phyloP scores from a whole-genome alignment of 1,140 invertebrate genomes.

The Dysdera silvatica region DNA sequence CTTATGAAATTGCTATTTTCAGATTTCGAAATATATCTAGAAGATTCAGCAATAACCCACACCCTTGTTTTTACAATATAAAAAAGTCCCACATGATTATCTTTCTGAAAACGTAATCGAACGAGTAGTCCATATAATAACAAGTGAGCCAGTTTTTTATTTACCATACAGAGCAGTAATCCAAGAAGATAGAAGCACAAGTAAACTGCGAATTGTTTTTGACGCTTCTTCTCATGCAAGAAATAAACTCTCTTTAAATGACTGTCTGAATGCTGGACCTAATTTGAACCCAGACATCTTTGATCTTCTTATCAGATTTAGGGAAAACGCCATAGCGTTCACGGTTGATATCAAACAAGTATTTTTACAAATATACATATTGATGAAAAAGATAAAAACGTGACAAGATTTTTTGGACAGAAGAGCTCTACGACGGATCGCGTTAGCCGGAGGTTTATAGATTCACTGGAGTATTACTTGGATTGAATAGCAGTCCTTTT shows the following conservation, averaged over 20 bases:
- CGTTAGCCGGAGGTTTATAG: not conserved
- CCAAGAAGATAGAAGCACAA: slow-evolving; percentile 11
- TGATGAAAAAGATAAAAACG: not conserved
- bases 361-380: not conserved
- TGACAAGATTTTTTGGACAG: slow-evolving; percentile 5
- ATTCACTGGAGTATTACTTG: not conserved
- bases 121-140: not conserved
- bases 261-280: slow-evolving; percentile 1
- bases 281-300: not conserved
- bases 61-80: not conserved
- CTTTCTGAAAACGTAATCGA: not conserved
- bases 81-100: not conserved
- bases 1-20: not conserved
- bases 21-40: not conserved
- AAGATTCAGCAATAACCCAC: not conserved
- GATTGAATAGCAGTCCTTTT: not conserved
- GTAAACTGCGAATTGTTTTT: not conserved
- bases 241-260: not conserved
- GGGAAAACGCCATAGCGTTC: not conserved
- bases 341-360: not conserved
- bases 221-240: not conserved
- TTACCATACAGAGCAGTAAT: slow-evolving; percentile 35
- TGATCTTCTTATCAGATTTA: not conserved
- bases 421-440: not conserved
- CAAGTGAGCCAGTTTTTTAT: slow-evolving; percentile 10